These are phyloP conservation scores for Pachymerium ferrugineum DNA, from an alignment of 2,888 invertebrate genomes.

Conservation along the genomic window DNA sequence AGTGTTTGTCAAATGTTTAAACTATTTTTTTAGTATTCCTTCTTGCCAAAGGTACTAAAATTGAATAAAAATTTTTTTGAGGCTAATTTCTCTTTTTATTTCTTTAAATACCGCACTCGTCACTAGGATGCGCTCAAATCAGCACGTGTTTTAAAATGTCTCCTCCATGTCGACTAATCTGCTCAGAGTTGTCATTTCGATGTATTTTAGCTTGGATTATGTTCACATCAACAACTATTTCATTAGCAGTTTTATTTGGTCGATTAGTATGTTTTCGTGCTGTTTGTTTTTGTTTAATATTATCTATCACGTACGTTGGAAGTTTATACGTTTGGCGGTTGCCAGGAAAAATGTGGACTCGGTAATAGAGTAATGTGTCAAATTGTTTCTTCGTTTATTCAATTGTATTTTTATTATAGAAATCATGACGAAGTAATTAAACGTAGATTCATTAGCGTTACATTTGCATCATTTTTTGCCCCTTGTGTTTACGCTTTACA, in stretches of 20 bases:
- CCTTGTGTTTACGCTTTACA: neutral
- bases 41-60: conserved; percentile 2
- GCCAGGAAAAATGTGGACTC: neutral
- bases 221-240: neutral
- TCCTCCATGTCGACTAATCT: neutral
- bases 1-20: conserved; percentile 24
- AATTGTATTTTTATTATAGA: neutral
- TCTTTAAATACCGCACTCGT: neutral
- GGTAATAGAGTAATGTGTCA: neutral
- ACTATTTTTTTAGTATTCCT: conserved; percentile 12
- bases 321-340: conserved; percentile 39
- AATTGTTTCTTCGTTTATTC: too few relatives aligned
- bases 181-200: neutral
- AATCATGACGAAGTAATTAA: neutral
- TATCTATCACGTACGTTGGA: conserved; percentile 39
- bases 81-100: neutral
- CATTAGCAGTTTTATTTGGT: neutral
- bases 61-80: conserved; percentile 16
- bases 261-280: conserved; percentile 21
- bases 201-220: neutral
- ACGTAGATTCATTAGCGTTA: neutral
- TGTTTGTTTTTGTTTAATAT: conserved; percentile 35
- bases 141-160: neutral
- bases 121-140: too few relatives aligned
- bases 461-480: neutral